phyloP scores from a whole-genome alignment of 2,888 invertebrate genomes.

The Stenchaetothrips biformis region DNA sequence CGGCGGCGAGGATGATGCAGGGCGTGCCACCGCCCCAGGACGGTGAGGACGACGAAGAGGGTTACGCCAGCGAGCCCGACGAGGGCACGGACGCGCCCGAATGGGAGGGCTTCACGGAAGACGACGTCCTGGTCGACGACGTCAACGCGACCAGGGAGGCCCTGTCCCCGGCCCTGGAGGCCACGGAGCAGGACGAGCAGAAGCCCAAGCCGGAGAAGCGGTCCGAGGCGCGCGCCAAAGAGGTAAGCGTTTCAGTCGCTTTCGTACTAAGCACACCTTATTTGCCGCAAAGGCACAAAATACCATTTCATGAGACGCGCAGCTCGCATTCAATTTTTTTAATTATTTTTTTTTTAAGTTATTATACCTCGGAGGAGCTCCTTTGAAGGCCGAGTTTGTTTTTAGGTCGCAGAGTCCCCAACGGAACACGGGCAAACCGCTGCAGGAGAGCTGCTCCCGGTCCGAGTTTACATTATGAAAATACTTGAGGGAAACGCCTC shows the following conservation, averaged over 20 bases:
- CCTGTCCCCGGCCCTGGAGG: neutral
- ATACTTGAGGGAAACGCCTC: too few relatives aligned
- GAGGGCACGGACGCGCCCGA: constrained; percentile 3
- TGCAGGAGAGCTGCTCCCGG: too few relatives aligned
- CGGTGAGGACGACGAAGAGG: neutral
- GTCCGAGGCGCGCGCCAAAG: neutral
- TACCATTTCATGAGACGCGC: too few relatives aligned
- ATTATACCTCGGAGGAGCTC: too few relatives aligned
- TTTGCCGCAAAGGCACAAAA: too few relatives aligned
- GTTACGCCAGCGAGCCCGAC: neutral
- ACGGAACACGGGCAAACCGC: too few relatives aligned
- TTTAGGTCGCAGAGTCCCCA: too few relatives aligned
- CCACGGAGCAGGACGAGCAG: neutral
- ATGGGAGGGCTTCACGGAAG: neutral
- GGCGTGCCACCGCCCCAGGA: neutral
- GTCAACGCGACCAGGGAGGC: neutral
- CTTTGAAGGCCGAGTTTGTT: too few relatives aligned
- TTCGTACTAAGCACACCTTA: too few relatives aligned
- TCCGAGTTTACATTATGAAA: too few relatives aligned
- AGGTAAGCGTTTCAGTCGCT: neutral
- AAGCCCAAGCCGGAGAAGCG: constrained; percentile 8
- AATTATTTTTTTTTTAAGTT: too few relatives aligned
- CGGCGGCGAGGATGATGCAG: neutral
- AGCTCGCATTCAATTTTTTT: too few relatives aligned
- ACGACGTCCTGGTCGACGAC: neutral